phyloP scores from a whole-genome alignment of 2,113 vertebrate genomes.

The Zosterops borbonicus region DNA sequence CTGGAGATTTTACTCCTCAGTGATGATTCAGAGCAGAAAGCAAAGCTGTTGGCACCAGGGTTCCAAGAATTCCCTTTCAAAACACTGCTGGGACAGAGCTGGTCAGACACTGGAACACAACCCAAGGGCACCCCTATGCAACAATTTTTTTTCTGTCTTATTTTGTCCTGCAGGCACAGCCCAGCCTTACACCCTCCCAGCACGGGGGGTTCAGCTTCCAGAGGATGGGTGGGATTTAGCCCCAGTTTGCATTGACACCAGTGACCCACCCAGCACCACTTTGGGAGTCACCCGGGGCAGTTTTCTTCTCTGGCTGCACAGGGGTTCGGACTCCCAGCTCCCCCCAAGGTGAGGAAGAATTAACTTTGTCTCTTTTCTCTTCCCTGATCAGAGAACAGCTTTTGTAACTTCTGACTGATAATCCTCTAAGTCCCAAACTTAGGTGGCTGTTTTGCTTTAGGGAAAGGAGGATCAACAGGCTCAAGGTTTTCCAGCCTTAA shows the following conservation, averaged over 20 bases:
- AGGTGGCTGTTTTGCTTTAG: constrained; percentile 66
- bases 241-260: constrained; percentile 5
- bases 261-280: constrained; percentile 29
- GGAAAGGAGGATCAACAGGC: constrained; percentile 67
- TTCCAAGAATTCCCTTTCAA: not conserved
- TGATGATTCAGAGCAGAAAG: not conserved
- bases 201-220: not conserved
- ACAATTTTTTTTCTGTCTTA: not conserved
- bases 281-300: not conserved
- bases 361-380: constrained; percentile 37
- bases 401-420: constrained; percentile 32
- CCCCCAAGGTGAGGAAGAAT: not conserved
- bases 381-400: constrained; percentile 39
- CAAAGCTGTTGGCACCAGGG: not conserved
- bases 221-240: not conserved
- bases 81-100: not conserved
- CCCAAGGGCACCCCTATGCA: not conserved
- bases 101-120: not conserved
- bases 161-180: not conserved
- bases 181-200: not conserved
- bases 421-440: constrained; percentile 46
- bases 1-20: not conserved
- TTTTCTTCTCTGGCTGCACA: not conserved
- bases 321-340: not conserved
- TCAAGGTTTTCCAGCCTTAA: constrained; percentile 45